Evolutionary conservation across 2,797 vertebrate species (phyloP).

Genomic region (Cygnus olor): DNA sequence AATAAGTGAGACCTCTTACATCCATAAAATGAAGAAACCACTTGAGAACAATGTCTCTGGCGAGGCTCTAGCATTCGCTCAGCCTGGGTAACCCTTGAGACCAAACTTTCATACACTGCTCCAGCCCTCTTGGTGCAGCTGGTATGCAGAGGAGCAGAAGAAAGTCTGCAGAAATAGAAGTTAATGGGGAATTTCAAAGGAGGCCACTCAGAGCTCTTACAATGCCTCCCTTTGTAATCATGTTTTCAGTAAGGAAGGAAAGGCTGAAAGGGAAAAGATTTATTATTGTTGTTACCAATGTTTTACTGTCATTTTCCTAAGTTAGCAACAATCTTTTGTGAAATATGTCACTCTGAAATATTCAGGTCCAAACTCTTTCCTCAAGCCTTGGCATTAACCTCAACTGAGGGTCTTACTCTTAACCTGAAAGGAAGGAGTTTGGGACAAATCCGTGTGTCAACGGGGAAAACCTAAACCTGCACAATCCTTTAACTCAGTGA

Average conservation of each 20-base stretch:
- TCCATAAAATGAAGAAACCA: conserved; percentile 25
- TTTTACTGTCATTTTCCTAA: not conserved
- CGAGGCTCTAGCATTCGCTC: not conserved
- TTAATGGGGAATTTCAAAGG: conserved; percentile 6
- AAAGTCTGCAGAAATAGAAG: not conserved
- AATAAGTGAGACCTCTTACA: conserved; percentile 18
- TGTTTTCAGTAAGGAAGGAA: not conserved
- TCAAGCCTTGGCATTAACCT: not conserved
- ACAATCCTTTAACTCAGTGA: not conserved
- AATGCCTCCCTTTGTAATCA: not conserved
- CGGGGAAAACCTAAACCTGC: not conserved
- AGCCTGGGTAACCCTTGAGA: not conserved
- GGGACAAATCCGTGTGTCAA: not conserved
- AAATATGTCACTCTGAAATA: not conserved
- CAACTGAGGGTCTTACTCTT: not conserved
- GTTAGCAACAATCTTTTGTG: not conserved
- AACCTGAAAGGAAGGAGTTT: not conserved
- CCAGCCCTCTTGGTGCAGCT: not conserved
- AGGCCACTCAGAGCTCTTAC: not conserved
- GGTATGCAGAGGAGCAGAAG: not conserved
- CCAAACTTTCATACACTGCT: not conserved
- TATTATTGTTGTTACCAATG: not conserved
- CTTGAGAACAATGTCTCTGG: not conserved
- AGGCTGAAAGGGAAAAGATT: not conserved
- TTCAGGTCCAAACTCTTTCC: not conserved